Evolutionary conservation across 1,140 invertebrate genomes (phyloP), one percentile per base, ranked within the genome.

Genomic region (Notospermus geniculatus): DNA sequence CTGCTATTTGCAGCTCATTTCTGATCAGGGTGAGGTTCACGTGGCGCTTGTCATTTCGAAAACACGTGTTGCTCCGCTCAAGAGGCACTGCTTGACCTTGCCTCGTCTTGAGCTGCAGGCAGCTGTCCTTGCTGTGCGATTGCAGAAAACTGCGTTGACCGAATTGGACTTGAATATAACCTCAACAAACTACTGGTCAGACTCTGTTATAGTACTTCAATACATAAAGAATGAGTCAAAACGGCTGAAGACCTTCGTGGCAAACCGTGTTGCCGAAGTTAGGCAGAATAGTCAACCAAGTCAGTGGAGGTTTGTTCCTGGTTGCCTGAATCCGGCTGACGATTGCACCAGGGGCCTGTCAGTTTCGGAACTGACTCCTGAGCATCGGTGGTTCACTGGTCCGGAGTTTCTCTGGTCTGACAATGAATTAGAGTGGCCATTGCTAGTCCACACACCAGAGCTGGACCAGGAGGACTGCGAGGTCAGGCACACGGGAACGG

Each of bases 31-130:
- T 39, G 41, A 4, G 43, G 50, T 1, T 4, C 62, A 71, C 27
- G 64, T 56, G 57, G 45, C 68, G 1, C 36, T 73, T 1, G 25
- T 69, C 4, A 65, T 67, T 22, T 60, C 50, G 7, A 74, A 73
- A 43, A 52, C 63, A 9, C 54, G 61, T 52, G 68, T 69, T 0
- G 56, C 61, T 2, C 71, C 69, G 17, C 5, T 36, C 32, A 36
- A 36, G 15, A 5, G 25, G 4, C 64, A 63, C 25, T 36, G 52
- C 2, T 43, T 67, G 4, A 71, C 64, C 29, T 53, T 71, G 13
- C 64, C 66, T 5, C 19, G 63, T 39, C 22, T 65, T 19, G 62
- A 72, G 59, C 60, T 73, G n/a, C 59, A 62, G 30, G 66, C 64
- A 11, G 63, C 70, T 25, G 32, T 66, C 19, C 46, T 71, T 5